These are phyloP conservation scores for Bufo gargarizans DNA, from an alignment of 2,113 vertebrate species.

Conservation along the genomic window DNA sequence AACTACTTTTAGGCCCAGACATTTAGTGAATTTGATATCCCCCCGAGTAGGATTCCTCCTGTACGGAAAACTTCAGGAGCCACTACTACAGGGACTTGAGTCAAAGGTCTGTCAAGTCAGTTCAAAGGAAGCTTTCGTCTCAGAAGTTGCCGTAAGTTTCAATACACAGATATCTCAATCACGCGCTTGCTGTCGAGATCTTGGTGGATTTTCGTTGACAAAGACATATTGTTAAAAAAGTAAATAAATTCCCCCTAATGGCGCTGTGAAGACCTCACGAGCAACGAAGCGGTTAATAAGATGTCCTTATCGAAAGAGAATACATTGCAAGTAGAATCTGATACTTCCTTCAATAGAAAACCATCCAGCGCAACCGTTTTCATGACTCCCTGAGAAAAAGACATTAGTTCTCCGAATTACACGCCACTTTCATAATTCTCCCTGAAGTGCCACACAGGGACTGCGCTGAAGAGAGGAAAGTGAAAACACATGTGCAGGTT, in stretches of 20 bases:
- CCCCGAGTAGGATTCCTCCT: constrained; percentile 2
- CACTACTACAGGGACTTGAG: constrained; percentile 7
- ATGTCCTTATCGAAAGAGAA: constrained; percentile 58
- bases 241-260: neutral
- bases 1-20: constrained; percentile 18
- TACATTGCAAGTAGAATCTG: constrained; percentile 56
- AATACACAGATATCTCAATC: constrained; percentile 47
- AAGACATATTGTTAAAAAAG: constrained; percentile 22
- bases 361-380: constrained; percentile 69
- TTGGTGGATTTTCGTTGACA: neutral
- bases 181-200: neutral
- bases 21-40: constrained; percentile 24
- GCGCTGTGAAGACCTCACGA: neutral
- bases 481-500: constrained; percentile 83
- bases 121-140: constrained; percentile 32
- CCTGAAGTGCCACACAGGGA: constrained; percentile 76
- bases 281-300: constrained; percentile 47
- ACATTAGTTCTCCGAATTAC: constrained; percentile 75
- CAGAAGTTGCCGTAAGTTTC: constrained; percentile 45
- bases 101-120: constrained; percentile 19
- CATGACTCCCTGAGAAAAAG: constrained; percentile 68
- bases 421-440: constrained; percentile 71
- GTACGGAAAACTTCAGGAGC: constrained; percentile 26
- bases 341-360: constrained; percentile 67
- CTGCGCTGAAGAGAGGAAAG: constrained; percentile 78